Conservation (phyloP, 2,797 vertebrate genomes). For the Gorsachius magnificus region DNA sequence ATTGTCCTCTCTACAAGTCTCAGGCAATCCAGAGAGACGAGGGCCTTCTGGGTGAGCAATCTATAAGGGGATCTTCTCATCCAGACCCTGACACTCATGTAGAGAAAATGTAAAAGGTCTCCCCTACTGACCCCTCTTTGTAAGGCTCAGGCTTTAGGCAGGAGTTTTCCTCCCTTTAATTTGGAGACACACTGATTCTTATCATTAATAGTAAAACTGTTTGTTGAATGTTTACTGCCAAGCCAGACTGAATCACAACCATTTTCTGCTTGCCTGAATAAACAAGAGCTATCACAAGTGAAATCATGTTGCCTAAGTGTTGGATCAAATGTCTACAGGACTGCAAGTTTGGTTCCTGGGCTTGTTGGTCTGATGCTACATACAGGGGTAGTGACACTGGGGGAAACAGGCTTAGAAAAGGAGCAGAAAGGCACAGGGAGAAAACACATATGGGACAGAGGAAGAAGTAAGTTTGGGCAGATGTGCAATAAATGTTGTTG, state of each 20-base stretch:
- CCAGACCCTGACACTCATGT: neutral
- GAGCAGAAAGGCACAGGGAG: neutral
- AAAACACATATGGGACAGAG: neutral
- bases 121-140: neutral
- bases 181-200: slow-evolving; percentile 2
- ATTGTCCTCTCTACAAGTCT: neutral
- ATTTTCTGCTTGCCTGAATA: neutral
- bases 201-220: neutral
- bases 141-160: neutral
- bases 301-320: neutral
- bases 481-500: neutral
- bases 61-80: neutral
- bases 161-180: neutral
- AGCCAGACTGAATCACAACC: neutral
- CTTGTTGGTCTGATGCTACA: neutral
- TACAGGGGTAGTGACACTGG: neutral
- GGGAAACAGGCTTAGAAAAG: neutral
- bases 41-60: neutral
- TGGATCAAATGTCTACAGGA: neutral
- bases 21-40: neutral
- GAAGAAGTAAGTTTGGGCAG: neutral
- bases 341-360: neutral
- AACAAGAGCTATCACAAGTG: neutral
- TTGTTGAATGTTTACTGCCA: neutral
- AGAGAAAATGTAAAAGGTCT: neutral